Base-by-base conservation (phyloP, 2,888 invertebrate genomes). In the Diaphora mendica region DNA sequence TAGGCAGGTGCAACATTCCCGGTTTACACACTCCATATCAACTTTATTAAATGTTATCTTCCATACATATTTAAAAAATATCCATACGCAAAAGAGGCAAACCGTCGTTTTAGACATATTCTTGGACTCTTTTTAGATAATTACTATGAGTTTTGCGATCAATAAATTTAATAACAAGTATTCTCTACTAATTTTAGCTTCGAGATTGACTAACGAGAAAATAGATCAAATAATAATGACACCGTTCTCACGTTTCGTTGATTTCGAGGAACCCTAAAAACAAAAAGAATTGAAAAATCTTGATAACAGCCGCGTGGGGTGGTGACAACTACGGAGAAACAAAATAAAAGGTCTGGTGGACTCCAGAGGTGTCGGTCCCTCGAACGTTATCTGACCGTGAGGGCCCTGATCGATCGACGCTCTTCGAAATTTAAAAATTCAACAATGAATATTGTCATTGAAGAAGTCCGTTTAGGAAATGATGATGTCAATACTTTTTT, bases 361-460 rank as follows among this genome's bases (percentile, higher is more conserved):
- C 78, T 76, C 77, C 76, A 74, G 78, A 92, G 91, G 93, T 93
- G 94, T 93, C 78, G 88, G 82, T 79, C 87, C 91, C 85, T 93
- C 94, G 94, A 83, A 88, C 86, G 86, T 94, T 95, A 95, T 95
- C 94, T 92, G 84, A 62, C 77, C 79, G 79, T 81, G 82, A 88
- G 91, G 88, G 88, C 87, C 88, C 84, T 90, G 92, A 94, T 94
- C 94, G 92, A 94, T 94, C 94, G 94, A 91, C 86, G 79, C 79
- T 87, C 88, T 90, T 84, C 83, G 83, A 92, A 91, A 91, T 92
- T 91, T 89, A 89, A 91, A 89, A 88, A 89, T 90, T 86, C 87
- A 91, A 92, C 92, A 91, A 92, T 91, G 86, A 88, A 81, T 82
- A 74, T 80, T 69, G 70, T 82, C 79, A 89, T 87, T 87, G 87